Conservation (phyloP, 2,113 vertebrate species). For the Hypocryptadius cinnamomeus region DNA sequence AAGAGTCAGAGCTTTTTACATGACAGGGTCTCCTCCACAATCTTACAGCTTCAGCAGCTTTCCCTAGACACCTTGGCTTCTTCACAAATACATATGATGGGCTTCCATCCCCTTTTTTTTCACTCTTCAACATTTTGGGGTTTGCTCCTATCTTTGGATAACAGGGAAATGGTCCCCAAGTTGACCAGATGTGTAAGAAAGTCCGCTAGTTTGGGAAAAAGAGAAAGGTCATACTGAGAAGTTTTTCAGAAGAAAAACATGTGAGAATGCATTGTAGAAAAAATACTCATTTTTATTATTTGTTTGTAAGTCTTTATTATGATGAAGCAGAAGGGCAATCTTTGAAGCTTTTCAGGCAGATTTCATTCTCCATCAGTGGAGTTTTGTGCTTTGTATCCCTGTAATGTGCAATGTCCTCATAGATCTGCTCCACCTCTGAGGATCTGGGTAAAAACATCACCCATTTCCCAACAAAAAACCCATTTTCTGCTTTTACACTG, state of each 20-base stretch:
- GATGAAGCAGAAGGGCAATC: background rate
- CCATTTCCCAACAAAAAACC: background rate
- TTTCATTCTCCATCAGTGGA: background rate
- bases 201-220: background rate
- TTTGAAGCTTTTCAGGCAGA: background rate
- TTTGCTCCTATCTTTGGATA: background rate
- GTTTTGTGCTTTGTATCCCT: background rate
- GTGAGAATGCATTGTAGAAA: background rate
- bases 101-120: background rate
- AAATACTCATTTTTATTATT: background rate
- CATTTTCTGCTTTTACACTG: background rate
- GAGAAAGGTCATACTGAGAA: background rate
- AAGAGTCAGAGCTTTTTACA: fast-evolving
- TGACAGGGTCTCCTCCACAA: background rate
- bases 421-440: background rate
- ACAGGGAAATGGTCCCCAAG: background rate
- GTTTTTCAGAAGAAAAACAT: background rate
- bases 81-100: background rate
- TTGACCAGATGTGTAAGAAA: background rate
- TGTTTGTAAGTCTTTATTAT: background rate
- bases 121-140: background rate
- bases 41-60: background rate
- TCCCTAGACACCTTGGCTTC: background rate
- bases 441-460: background rate
- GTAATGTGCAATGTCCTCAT: background rate